Conservation (phyloP, 2,113 vertebrate genomes). For the Willisornis vidua region DNA sequence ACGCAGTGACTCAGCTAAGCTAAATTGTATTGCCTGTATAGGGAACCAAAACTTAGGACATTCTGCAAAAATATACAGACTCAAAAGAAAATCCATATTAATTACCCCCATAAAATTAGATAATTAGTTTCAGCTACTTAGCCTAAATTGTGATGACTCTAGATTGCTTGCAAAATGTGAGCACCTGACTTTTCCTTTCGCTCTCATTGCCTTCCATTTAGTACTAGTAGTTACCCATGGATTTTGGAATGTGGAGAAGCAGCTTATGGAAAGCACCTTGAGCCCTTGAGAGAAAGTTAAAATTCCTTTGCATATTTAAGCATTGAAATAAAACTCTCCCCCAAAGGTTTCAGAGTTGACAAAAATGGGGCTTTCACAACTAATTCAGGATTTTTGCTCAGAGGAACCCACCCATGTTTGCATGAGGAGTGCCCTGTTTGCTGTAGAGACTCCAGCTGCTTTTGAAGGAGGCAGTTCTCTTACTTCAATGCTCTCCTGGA, state of each 20-base stretch:
- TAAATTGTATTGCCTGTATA: background rate
- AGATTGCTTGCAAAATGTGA: background rate
- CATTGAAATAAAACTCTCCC: background rate
- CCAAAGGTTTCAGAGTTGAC: background rate
- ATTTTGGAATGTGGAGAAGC: background rate
- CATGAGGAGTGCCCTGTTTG: background rate
- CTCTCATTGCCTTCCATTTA: background rate
- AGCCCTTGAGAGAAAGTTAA: background rate
- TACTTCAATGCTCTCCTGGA: background rate
- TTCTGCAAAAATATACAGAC: background rate
- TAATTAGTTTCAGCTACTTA: background rate
- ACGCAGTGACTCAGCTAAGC: constrained; percentile 26
- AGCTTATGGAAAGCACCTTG: background rate
- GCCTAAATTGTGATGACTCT: background rate
- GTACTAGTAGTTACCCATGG: background rate
- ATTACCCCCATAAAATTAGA: background rate
- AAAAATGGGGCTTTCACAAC: background rate
- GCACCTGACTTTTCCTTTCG: background rate
- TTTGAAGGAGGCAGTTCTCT: background rate
- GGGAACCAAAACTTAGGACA: background rate
- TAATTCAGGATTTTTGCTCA: background rate
- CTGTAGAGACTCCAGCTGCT: background rate
- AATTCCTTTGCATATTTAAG: background rate
- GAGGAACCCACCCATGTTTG: background rate
- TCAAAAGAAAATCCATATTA: background rate